Percentiles rank a stretch among this genome's conserved stretches.
Evolutionary conservation across 2,113 vertebrate species (phyloP).

Genomic region (Myrmecobius fasciatus): DNA sequence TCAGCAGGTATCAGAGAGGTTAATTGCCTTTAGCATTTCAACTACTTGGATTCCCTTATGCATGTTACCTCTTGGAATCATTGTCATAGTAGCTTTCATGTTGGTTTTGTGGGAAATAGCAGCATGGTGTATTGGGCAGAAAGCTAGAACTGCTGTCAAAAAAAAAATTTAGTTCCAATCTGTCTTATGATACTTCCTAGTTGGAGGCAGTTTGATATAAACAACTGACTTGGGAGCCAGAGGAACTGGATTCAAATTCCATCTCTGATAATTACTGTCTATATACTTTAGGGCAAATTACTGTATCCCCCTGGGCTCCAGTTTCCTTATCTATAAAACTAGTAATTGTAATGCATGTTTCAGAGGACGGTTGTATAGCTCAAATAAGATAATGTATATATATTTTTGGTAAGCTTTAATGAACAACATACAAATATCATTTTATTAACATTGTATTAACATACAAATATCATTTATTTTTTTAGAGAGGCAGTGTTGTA

Average conservation of each 20-base stretch:
- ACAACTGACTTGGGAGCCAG: neutral
- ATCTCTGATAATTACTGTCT: neutral
- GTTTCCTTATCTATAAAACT: neutral
- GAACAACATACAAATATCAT: neutral
- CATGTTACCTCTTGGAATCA: constrained; percentile 44
- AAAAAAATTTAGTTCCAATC: neutral
- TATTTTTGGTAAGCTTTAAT: neutral
- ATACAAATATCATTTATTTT: neutral
- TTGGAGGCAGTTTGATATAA: neutral
- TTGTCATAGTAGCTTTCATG: constrained; percentile 39
- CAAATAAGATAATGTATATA: neutral
- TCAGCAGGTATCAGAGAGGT: constrained; percentile 77
- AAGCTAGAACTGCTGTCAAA: neutral
- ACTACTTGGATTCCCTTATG: constrained; percentile 68
- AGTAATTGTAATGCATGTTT: neutral
- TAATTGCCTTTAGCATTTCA: constrained; percentile 80
- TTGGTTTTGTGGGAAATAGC: neutral
- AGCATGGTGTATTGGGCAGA: neutral
- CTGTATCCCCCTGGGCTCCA: neutral
- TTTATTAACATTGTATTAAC: no score
- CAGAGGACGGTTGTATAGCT: neutral
- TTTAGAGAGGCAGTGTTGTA: neutral
- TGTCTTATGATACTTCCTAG: neutral
- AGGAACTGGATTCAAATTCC: neutral
- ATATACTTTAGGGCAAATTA: neutral